Conservation (phyloP, 2,888 invertebrate species). For the Penaeus monodon region DNA sequence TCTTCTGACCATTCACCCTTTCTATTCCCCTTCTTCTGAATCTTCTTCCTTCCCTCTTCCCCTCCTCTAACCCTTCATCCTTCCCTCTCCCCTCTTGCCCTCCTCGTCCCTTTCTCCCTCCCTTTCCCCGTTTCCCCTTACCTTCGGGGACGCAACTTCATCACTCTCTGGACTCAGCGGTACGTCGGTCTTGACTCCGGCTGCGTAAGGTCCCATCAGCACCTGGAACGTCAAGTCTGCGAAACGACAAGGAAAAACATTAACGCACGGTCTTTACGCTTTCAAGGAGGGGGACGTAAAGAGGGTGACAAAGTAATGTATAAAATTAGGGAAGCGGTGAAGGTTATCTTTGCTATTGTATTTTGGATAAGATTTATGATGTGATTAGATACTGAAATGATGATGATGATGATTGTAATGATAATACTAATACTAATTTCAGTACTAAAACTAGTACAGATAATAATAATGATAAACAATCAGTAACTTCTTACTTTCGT, state of each 20-base stretch:
- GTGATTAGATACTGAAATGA: not conserved
- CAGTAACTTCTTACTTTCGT: too few relatives aligned
- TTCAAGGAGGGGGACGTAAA: too few relatives aligned
- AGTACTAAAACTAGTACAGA: too few relatives aligned
- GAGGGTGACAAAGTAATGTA: too few relatives aligned
- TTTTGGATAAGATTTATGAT: too few relatives aligned
- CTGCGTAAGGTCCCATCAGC: slow-evolving; percentile 60
- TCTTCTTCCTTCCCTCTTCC: too few relatives aligned
- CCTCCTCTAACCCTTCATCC: not conserved
- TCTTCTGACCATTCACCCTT: too few relatives aligned
- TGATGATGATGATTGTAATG: slow-evolving; percentile 4
- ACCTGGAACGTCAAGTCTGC: slow-evolving; percentile 62
- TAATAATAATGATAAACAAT: too few relatives aligned
- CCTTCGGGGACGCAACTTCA: slow-evolving; percentile 53
- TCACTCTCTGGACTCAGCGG: slow-evolving; percentile 62
- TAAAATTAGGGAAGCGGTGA: too few relatives aligned
- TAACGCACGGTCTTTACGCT: too few relatives aligned
- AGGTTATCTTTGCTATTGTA: too few relatives aligned
- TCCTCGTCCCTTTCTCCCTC: not conserved
- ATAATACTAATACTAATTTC: not conserved
- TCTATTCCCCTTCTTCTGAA: too few relatives aligned
- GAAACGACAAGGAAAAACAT: not conserved
- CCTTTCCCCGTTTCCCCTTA: slow-evolving; percentile 7
- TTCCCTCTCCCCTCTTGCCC: not conserved
- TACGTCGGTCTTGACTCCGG: slow-evolving; percentile 43